These are phyloP conservation scores for Halcyon leucocephala DNA, from an alignment of 2,797 vertebrate genomes.

Conservation along the genomic window DNA sequence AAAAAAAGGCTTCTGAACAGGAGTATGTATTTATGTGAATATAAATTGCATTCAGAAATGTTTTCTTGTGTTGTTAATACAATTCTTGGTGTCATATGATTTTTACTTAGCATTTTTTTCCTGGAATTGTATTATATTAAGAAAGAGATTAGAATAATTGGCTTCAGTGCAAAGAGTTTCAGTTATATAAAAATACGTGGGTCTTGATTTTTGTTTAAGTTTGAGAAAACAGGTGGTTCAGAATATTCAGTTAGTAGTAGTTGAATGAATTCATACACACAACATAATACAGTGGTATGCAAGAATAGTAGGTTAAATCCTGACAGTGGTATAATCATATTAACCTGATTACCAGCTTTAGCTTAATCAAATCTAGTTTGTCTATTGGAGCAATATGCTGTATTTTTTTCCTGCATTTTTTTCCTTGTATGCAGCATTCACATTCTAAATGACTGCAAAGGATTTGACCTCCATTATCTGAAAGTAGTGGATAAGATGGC, in stretches of 20 bases:
- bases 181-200: neutral
- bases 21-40: conserved; percentile 37
- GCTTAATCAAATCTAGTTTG: neutral
- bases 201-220: neutral
- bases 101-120: neutral
- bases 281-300: neutral
- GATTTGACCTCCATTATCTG: neutral
- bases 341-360: neutral
- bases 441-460: neutral
- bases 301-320: neutral
- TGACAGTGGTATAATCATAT: neutral
- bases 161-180: neutral
- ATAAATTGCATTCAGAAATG: neutral
- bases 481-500: neutral
- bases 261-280: neutral
- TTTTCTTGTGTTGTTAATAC: neutral
- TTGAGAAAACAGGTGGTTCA: neutral
- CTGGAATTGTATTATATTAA: neutral
- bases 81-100: neutral
- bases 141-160: neutral
- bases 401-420: neutral
- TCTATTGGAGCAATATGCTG: neutral
- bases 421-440: neutral
- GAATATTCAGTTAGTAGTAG: neutral
- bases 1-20: conserved; percentile 70